Evolutionary conservation across 30 jellyfish, hydroid and myxozoan genomes (phyloP).

Genomic region (Aurelia sp.): DNA sequence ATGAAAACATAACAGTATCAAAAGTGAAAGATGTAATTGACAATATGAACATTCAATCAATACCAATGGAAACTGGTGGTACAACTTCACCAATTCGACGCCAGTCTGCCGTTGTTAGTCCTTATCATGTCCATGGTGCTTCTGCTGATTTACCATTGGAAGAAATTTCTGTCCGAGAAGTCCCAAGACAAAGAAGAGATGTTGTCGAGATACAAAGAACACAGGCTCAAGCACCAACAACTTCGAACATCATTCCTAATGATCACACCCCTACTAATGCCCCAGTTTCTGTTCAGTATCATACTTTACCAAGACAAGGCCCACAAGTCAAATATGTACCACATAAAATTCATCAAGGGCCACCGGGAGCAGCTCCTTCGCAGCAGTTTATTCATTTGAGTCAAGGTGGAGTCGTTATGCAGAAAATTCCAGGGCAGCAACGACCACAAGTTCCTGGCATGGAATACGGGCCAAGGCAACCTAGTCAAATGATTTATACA

Average conservation of each 20-base stretch:
- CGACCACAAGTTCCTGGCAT: conserved; percentile 49
- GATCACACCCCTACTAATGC: background rate
- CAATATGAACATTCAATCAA: conserved; percentile 3
- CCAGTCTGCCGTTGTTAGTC: conserved; percentile 72
- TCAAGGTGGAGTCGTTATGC: conserved; percentile 65
- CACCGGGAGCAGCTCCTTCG: conserved; percentile 20
- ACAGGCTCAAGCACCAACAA: background rate
- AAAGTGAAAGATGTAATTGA: conserved; percentile 38
- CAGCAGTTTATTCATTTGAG: conserved; percentile 55
- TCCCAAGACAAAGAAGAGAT: conserved; percentile 34
- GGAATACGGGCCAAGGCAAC: conserved; percentile 43
- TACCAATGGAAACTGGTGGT: conserved; percentile 13
- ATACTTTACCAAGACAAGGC: conserved; percentile 48
- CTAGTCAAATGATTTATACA: conserved; percentile 56
- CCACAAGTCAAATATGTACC: conserved; percentile 77
- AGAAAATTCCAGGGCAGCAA: conserved; percentile 28
- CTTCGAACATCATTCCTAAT: background rate
- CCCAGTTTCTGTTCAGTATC: conserved; percentile 11
- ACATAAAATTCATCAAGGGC: conserved; percentile 31
- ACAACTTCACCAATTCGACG: conserved; percentile 50
- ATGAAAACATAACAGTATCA: conserved; percentile 11
- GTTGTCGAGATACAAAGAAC: conserved; percentile 12
- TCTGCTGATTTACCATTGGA: conserved; percentile 1
- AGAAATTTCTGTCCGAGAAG: background rate
- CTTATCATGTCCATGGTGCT: conserved; percentile 52